Conservation (phyloP, 2,797 vertebrate genomes). For the Xenops minutus region DNA sequence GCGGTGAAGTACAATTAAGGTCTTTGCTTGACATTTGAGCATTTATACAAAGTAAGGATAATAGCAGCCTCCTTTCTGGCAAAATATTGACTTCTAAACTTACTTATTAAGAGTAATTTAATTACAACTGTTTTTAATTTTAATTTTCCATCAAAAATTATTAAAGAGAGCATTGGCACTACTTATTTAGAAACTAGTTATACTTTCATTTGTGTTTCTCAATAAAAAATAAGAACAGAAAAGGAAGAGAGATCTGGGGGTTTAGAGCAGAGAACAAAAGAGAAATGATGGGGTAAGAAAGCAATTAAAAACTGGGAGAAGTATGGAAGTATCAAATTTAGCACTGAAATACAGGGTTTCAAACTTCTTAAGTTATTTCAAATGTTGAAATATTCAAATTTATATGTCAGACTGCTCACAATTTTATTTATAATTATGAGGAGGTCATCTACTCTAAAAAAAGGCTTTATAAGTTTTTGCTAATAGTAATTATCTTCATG, state of each 20-base stretch:
- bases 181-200: slow-evolving; percentile 1
- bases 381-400: slow-evolving; percentile 31
- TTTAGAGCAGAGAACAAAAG: background rate
- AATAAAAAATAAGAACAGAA: background rate
- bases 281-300: background rate
- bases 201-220: background rate
- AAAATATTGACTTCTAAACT: background rate
- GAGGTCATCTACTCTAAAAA: slow-evolving; percentile 4
- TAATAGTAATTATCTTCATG: slow-evolving; percentile 11
- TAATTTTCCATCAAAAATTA: slow-evolving; percentile 25
- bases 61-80: background rate
- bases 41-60: background rate
- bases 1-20: background rate
- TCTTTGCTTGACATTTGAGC: background rate
- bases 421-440: slow-evolving; percentile 23
- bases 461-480: background rate
- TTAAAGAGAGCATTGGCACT: background rate
- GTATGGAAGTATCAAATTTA: background rate
- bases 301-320: background rate
- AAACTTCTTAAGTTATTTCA: background rate
- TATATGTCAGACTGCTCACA: background rate
- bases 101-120: background rate
- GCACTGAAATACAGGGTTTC: background rate
- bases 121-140: slow-evolving; percentile 21
- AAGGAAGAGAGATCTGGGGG: background rate